Percentiles rank a stretch among this genome's conserved stretches.
These are phyloP conservation scores for Sebastes fasciatus DNA, from an alignment of 2,113 vertebrate species.

Conservation along the genomic window DNA sequence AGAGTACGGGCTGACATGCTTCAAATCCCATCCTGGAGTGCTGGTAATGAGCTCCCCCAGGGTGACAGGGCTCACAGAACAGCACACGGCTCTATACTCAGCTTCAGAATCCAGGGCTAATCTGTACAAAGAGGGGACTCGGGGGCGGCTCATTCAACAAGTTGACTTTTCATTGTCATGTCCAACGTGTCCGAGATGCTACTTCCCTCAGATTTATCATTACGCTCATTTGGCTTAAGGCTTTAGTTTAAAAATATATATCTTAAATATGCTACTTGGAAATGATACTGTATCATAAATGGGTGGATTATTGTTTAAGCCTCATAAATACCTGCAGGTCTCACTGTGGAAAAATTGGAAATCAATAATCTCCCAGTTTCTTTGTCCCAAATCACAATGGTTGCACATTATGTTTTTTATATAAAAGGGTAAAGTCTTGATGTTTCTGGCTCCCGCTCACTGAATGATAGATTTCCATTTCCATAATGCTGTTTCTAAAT, in stretches of 20 bases:
- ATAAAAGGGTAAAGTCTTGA: background rate
- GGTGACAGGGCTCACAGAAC: conserved; percentile 38
- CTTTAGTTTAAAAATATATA: background rate
- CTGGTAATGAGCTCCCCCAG: conserved; percentile 69
- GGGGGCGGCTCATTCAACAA: background rate
- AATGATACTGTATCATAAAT: background rate
- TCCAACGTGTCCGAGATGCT: background rate
- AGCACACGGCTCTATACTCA: background rate
- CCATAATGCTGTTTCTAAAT: conserved; percentile 28
- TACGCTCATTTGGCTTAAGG: background rate
- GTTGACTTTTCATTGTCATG: conserved; percentile 23
- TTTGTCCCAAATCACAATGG: background rate
- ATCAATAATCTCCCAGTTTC: background rate
- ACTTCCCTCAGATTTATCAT: background rate
- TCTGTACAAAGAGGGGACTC: conserved; percentile 27
- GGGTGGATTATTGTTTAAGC: conserved; percentile 22
- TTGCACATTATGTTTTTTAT: background rate
- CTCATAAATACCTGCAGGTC: background rate
- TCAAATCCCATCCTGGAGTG: conserved; percentile 60
- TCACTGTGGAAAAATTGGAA: background rate
- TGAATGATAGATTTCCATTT: conserved; percentile 18
- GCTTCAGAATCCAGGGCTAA: conserved; percentile 36
- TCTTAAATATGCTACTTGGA: background rate
- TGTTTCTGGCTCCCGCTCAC: background rate
- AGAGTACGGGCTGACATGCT: conserved; percentile 56